These are phyloP conservation scores for Acrobasis repandana DNA, from an alignment of 2,888 invertebrate genomes.

Conservation along the genomic window DNA sequence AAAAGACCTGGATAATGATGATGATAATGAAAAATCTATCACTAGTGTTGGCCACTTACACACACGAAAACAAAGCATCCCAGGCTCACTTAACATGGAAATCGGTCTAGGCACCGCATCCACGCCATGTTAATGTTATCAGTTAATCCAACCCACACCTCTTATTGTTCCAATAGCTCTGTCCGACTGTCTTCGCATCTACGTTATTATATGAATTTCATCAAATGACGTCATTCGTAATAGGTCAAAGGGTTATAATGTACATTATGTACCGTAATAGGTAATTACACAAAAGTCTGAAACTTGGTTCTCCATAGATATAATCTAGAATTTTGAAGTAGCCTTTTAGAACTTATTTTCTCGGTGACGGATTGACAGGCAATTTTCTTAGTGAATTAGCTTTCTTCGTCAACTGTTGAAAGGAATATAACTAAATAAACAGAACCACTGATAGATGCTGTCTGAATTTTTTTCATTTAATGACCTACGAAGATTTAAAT, in stretches of 20 bases:
- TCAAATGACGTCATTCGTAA: too few species aligned
- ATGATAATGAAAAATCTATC: too few species aligned
- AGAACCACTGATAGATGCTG: too few species aligned
- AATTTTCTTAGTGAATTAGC: not conserved
- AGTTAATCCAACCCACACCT: slow-evolving; percentile 77
- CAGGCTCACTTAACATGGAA: slow-evolving; percentile 57
- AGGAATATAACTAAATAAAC: not conserved
- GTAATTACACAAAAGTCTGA: too few species aligned
- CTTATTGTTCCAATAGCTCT: slow-evolving; percentile 73
- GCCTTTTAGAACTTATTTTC: not conserved
- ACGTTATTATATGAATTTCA: slow-evolving; percentile 74
- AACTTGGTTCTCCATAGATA: not conserved
- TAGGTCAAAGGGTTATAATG: too few species aligned
- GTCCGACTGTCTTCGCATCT: slow-evolving; percentile 65
- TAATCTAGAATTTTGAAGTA: not conserved
- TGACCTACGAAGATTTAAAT: too few species aligned
- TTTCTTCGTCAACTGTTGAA: not conserved
- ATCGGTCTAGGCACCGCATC: slow-evolving; percentile 75
- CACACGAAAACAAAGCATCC: slow-evolving; percentile 4
- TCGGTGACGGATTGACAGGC: not conserved
- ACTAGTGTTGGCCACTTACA: too few species aligned
- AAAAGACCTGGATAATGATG: too few species aligned
- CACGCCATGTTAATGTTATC: slow-evolving; percentile 67
- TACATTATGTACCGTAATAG: too few species aligned
- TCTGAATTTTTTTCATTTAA: too few species aligned